Conservation (phyloP, 2,113 vertebrate genomes). For the Pelecanoides urinatrix region DNA sequence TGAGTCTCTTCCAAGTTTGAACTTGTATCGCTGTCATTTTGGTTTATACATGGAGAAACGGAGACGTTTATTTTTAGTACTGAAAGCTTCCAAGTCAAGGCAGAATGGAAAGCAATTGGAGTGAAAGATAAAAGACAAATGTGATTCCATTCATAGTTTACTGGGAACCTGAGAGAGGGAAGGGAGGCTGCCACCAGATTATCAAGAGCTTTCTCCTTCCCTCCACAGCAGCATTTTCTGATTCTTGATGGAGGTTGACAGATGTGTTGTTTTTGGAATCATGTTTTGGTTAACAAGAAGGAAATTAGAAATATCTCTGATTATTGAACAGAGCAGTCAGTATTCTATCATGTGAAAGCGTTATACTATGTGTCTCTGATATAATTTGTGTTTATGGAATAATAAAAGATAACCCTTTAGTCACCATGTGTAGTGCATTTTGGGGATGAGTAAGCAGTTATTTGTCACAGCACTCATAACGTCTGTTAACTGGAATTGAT, state of each 20-base stretch:
- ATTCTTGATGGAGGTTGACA: not conserved
- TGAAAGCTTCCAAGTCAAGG: constrained; percentile 25
- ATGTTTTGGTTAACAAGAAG: not conserved
- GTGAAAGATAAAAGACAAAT: not conserved
- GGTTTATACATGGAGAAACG: not conserved
- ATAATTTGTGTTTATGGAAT: not conserved
- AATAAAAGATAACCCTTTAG: not conserved
- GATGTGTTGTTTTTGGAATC: not conserved
- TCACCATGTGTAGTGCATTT: not conserved
- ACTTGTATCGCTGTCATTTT: not conserved
- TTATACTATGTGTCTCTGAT: not conserved
- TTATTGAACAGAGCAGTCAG: not conserved
- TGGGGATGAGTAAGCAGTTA: constrained; percentile 20
- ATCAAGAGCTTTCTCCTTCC: not conserved
- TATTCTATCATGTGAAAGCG: not conserved
- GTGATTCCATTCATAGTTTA: not conserved
- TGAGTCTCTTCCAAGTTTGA: constrained; percentile 1
- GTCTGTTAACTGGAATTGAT: constrained; percentile 41
- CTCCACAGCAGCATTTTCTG: not conserved
- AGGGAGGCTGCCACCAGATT: not conserved
- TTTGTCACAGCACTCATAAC: not conserved
- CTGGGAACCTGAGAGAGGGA: not conserved
- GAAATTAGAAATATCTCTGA: not conserved
- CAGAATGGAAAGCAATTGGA: not conserved
- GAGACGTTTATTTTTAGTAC: not conserved